phyloP scores from a whole-genome alignment of 1,140 invertebrate genomes.

The Scylla paramamosain region DNA sequence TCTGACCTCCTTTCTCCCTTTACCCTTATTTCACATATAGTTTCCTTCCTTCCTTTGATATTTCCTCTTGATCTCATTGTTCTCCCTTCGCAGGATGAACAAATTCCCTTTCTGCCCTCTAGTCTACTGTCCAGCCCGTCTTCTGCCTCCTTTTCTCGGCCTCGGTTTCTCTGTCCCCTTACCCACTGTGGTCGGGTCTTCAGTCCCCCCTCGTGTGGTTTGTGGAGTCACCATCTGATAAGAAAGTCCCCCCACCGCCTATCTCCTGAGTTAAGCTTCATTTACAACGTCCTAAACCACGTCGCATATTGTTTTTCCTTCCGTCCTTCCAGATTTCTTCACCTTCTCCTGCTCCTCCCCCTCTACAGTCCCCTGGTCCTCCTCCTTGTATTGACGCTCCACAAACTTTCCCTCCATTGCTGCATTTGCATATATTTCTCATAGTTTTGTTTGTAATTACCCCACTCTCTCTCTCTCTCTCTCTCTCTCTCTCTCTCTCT shows the following conservation, averaged over 20 bases:
- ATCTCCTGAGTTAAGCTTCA: conserved; percentile 1
- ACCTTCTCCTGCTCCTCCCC: neutral
- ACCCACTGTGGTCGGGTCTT: neutral
- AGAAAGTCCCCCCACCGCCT: neutral
- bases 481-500: neutral
- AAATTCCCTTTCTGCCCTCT: too few relatives aligned
- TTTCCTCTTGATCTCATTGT: too few relatives aligned
- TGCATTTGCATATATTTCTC: neutral
- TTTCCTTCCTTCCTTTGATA: too few relatives aligned
- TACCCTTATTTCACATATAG: too few relatives aligned
- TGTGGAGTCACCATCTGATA: conserved; percentile 11
- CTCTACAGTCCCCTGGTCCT: neutral
- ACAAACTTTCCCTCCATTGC: neutral
- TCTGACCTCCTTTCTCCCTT: too few relatives aligned
- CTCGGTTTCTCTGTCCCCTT: neutral
- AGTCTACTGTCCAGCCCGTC: too few relatives aligned
- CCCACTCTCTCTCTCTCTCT: neutral
- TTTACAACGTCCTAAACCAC: conserved; percentile 22
- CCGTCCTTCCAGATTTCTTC: too few relatives aligned
- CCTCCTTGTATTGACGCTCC: too few relatives aligned
- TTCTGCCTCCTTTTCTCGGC: neutral
- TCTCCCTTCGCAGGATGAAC: too few relatives aligned
- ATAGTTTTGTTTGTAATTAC: neutral
- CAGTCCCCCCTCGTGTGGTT: neutral
- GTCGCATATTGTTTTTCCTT: neutral